Evolutionary conservation across 2,888 invertebrate genomes (phyloP), one percentile per base, ranked within the genome.

Genomic region (Drosophila fulvimacula): DNA sequence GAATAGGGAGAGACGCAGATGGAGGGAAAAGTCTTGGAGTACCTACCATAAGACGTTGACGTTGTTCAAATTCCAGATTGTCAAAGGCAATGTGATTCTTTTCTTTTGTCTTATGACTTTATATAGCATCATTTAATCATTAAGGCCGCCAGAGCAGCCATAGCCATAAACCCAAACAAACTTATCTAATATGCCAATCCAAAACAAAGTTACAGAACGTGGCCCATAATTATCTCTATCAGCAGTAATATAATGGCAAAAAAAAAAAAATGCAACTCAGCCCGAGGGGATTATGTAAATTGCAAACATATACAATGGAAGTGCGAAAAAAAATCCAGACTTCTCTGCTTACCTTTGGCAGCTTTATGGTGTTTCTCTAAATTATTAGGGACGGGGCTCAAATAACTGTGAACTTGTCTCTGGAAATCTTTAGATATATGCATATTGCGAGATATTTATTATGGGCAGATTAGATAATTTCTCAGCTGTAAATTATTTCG

Each of bases 111-210:
- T 56, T 15, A 21, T 21, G 17, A 4, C 5, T 46, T 21, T 62
- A 62, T 62, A 44, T 36, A 46, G 11, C 36, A 58, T 38, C 49
- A 48, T 58, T 36, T 48, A 34, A 34, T 41, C 7, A 39, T 46
- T 19, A 36, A 21, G n/a, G 48, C 56, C 32, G 41, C 27, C 56
- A 56, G 41, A 48, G 48, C 30, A 30, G 30, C 32, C 32, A 6
- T 6, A 0, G 30, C 30, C 48, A 32, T 48, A 48, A 19, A 48
- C 30, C 17, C 13, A 32, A 10, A 13, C 48, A 32, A 48, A 48
- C 48, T 48, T 32, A 7, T 32, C 30, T 48, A 48, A 48, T 48
- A 32, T 48, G 17, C 30, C 48, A 48, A 48, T 48, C 17, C 17
- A 32, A 48, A 17, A 19, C 32, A 13, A 48, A 32, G 11, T 19